These are phyloP conservation scores for Chloropsis cyanopogon DNA, from an alignment of 2,113 vertebrate genomes.

Conservation along the genomic window DNA sequence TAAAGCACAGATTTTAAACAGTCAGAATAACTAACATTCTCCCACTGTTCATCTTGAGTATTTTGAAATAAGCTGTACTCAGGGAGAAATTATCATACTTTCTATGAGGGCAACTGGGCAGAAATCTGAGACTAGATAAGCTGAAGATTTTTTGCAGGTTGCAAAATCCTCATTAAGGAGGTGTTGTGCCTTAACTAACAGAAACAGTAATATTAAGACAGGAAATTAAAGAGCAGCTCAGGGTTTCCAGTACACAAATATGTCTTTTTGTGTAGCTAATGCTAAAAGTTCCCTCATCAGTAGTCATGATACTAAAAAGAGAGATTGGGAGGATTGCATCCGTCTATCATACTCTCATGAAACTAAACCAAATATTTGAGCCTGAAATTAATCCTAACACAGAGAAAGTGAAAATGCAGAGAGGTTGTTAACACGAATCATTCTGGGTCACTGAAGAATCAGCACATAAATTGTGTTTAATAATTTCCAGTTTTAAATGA, in stretches of 20 bases:
- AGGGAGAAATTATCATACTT: not conserved
- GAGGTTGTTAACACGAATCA: not conserved
- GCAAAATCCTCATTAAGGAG: not conserved
- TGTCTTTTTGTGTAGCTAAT: not conserved
- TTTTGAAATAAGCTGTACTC: not conserved
- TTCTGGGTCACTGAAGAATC: not conserved
- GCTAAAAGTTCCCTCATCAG: not conserved
- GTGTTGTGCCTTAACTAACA: not conserved
- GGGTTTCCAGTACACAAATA: not conserved
- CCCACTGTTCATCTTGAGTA: not conserved
- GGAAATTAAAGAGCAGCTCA: not conserved
- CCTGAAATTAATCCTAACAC: not conserved
- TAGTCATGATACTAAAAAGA: not conserved
- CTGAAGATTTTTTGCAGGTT: not conserved
- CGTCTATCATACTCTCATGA: not conserved
- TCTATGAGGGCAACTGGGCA: not conserved
- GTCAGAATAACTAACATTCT: not conserved
- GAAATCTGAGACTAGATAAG: not conserved
- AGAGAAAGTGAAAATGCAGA: not conserved
- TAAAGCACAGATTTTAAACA: not conserved
- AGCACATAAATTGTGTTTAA: not conserved
- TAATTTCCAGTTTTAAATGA: not conserved
- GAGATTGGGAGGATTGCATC: not conserved
- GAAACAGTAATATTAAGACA: not conserved
- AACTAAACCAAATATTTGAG: constrained; percentile 20